phyloP scores from a whole-genome alignment of 2,888 invertebrate genomes.

The Nipponacmea schrenckii region DNA sequence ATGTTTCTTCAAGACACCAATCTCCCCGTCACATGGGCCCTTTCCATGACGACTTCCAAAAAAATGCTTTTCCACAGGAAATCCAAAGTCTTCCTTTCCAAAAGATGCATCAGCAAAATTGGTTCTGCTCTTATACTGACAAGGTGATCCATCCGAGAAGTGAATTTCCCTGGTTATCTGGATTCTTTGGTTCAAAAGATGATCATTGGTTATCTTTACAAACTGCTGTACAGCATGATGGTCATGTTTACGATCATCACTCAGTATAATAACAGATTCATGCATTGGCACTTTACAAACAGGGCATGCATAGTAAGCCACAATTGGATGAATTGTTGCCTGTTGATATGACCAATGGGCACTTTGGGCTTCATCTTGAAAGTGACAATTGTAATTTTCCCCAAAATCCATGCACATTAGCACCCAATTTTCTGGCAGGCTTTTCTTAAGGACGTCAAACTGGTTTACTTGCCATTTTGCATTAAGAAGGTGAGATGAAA shows the following conservation, averaged over 20 bases:
- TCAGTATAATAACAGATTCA: background rate
- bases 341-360: constrained; percentile 11
- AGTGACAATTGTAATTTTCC: background rate
- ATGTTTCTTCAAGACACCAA: too few species aligned
- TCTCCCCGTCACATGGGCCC: background rate
- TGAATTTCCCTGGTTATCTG: too few species aligned
- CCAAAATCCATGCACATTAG: background rate
- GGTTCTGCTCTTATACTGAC: too few species aligned
- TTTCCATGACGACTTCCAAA: background rate
- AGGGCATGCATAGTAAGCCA: background rate
- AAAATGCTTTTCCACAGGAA: background rate
- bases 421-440: background rate
- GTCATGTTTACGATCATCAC: background rate
- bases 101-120: too few species aligned
- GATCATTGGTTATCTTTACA: too few species aligned
- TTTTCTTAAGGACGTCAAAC: too few species aligned
- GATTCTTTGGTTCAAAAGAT: too few species aligned
- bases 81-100: background rate
- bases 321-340: constrained; percentile 13
- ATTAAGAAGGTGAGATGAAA: too few species aligned
- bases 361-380: constrained; percentile 17
- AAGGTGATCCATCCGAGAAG: too few species aligned
- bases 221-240: background rate
- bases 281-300: background rate
- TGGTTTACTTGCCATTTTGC: too few species aligned